phyloP scores from a whole-genome alignment of 1,140 invertebrate genomes.

The Zophobas morio region DNA sequence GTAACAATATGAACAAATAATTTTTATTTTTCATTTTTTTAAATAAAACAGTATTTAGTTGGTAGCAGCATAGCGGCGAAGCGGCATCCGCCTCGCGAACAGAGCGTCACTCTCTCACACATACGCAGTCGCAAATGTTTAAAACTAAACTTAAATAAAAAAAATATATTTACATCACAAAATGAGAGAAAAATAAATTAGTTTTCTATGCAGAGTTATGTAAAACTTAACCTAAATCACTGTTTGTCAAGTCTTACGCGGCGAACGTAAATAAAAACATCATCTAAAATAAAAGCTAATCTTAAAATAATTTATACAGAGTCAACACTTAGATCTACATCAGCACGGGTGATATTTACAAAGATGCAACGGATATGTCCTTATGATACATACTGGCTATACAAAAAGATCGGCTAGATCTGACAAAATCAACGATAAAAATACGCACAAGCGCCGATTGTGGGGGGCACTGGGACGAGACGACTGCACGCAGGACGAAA shows the following conservation, averaged over 20 bases:
- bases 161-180: conserved; percentile 65
- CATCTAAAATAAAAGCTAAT: conserved; percentile 51
- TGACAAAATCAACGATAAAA: no score
- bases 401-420: conserved; percentile 47
- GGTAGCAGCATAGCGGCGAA: conserved; percentile 40
- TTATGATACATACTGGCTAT: conserved; percentile 54
- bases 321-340: conserved; percentile 58
- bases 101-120: conserved; percentile 56
- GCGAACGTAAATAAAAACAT: conserved; percentile 55
- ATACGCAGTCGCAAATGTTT: conserved; percentile 56
- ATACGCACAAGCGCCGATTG: conserved; percentile 17
- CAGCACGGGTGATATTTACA: conserved; percentile 61
- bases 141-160: conserved; percentile 54
- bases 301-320: conserved; percentile 61
- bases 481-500: conserved; percentile 56
- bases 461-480: conserved; percentile 47
- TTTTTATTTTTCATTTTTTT: conserved; percentile 31
- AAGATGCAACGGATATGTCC: conserved; percentile 64
- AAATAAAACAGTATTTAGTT: conserved; percentile 43
- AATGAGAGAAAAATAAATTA: conserved; percentile 62
- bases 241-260: conserved; percentile 64
- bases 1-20: conserved; percentile 46
- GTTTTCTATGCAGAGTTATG: conserved; percentile 59
- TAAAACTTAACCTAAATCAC: conserved; percentile 66
- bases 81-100: conserved; percentile 29